These are phyloP conservation scores for Drosophila murphyi DNA, from an alignment of 1,140 invertebrate genomes.

Conservation along the genomic window DNA sequence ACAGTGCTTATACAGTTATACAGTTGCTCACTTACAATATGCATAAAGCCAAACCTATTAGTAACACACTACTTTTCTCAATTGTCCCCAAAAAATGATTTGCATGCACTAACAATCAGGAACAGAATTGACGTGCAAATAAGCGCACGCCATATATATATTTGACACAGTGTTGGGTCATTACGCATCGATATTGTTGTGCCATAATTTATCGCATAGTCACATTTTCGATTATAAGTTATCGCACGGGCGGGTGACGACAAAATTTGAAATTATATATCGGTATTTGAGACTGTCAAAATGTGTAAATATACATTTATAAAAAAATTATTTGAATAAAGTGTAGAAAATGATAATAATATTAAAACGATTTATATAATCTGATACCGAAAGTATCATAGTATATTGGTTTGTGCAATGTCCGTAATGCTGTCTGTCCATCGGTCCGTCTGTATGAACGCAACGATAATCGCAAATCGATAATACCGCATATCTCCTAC, in stretches of 20 bases:
- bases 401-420: too few species aligned
- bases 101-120: constrained; percentile 23
- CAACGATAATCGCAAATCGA: too few species aligned
- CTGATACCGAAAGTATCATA: too few species aligned
- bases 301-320: too few species aligned
- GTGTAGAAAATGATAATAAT: too few species aligned
- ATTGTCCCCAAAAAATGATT: background rate
- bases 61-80: background rate
- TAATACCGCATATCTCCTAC: too few species aligned
- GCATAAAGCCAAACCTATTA: constrained; percentile 8
- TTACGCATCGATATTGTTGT: background rate
- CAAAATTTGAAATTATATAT: background rate
- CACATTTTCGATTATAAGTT: constrained; percentile 1
- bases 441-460: too few species aligned
- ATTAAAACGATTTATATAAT: too few species aligned
- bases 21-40: constrained; percentile 34
- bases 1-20: constrained; percentile 23
- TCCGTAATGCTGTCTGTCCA: too few species aligned
- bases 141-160: background rate
- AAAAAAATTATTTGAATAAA: background rate
- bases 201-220: background rate
- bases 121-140: constrained; percentile 9
- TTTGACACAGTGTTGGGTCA: constrained; percentile 8
- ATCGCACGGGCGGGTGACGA: background rate
- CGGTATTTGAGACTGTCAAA: background rate